phyloP scores from a whole-genome alignment of 2,113 vertebrate species.

The Heliornis fulica region DNA sequence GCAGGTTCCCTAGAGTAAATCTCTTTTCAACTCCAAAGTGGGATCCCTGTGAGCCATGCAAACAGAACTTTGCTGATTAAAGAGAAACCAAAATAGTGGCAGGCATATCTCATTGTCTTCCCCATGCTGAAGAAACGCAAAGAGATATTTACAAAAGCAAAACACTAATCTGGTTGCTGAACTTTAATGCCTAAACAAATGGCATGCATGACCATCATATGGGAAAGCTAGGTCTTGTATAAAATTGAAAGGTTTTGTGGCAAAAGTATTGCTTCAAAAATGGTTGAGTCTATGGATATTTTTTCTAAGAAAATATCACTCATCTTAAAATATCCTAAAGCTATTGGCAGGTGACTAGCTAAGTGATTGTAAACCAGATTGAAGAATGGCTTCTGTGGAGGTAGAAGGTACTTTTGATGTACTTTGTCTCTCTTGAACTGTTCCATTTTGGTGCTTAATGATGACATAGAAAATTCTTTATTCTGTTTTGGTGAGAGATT shows the following conservation, averaged over 20 bases:
- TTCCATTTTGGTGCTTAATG: background rate
- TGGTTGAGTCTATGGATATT: constrained; percentile 48
- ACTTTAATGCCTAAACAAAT: background rate
- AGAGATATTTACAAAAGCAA: background rate
- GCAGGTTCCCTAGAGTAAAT: too few relatives aligned
- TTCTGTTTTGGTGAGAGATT: constrained; percentile 13
- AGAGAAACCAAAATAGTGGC: background rate
- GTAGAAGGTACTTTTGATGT: background rate
- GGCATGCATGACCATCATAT: background rate
- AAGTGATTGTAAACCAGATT: constrained; percentile 46
- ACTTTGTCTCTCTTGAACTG: constrained; percentile 11
- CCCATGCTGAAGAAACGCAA: background rate
- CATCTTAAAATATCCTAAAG: constrained; percentile 46
- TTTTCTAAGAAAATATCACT: constrained; percentile 37
- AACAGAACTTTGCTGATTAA: background rate
- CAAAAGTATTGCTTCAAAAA: constrained; percentile 35
- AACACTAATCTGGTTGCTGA: background rate
- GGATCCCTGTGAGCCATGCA: background rate
- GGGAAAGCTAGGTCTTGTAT: background rate
- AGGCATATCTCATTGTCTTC: background rate
- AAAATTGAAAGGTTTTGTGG: constrained; percentile 18
- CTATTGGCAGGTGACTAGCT: constrained; percentile 46
- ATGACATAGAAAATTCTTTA: background rate
- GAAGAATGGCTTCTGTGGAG: constrained; percentile 44
- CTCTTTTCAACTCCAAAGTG: background rate